These are phyloP conservation scores for Protonemura montana DNA, from an alignment of 2,888 invertebrate genomes.

Conservation along the genomic window DNA sequence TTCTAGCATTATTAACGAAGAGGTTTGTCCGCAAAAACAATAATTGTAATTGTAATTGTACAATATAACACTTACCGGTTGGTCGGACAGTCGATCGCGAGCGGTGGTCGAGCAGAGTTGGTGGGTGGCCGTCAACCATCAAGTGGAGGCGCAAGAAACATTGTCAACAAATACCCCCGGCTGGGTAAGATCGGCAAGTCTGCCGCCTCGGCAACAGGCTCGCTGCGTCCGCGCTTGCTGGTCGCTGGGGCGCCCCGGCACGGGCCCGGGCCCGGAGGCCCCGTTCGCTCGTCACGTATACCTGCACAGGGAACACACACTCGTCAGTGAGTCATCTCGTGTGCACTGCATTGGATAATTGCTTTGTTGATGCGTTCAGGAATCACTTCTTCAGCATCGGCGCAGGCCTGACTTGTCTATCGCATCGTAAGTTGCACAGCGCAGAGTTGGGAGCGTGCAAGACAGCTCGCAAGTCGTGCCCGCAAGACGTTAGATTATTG, in stretches of 20 bases:
- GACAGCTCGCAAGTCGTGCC: not conserved
- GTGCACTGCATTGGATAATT: not conserved
- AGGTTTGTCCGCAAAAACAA: constrained; percentile 36
- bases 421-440: no score
- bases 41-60: constrained; percentile 36
- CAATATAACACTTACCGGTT: constrained; percentile 37
- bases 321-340: not conserved
- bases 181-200: not conserved
- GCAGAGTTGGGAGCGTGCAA: not conserved
- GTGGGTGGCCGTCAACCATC: constrained; percentile 33
- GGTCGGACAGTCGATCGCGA: not conserved
- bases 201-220: not conserved
- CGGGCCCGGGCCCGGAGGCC: not conserved
- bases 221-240: not conserved
- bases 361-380: not conserved
- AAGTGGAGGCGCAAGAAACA: constrained; percentile 28
- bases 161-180: constrained; percentile 22
- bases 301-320: not conserved
- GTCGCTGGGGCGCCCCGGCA: not conserved
- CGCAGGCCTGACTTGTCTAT: no score
- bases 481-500: constrained; percentile 10
- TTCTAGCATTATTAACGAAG: constrained; percentile 39
- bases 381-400: not conserved
- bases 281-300: not conserved
- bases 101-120: constrained; percentile 14